These are phyloP conservation scores for Ctenopoma multispine DNA, from an alignment of 2,797 vertebrate genomes.

Conservation along the genomic window DNA sequence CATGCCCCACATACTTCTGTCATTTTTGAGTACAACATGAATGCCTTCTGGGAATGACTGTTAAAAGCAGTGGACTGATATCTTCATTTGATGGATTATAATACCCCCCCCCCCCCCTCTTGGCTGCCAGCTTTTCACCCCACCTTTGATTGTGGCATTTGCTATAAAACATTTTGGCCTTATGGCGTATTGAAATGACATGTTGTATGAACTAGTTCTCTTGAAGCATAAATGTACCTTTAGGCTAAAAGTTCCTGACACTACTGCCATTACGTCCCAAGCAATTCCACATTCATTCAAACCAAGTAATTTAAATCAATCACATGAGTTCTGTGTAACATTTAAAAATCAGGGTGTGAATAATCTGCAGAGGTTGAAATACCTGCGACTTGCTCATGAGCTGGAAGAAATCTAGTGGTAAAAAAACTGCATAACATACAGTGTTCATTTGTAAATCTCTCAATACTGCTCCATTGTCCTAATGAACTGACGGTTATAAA, in stretches of 20 bases:
- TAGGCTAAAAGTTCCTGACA: background rate
- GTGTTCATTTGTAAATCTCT: too few species aligned
- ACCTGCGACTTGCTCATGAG: background rate
- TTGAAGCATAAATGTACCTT: background rate
- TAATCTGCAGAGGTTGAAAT: background rate
- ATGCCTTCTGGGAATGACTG: background rate
- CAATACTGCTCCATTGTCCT: too few species aligned
- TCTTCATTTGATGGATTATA: background rate
- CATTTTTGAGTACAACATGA: background rate
- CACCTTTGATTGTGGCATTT: background rate
- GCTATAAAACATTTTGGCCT: background rate
- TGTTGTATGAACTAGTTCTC: background rate
- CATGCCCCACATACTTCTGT: background rate
- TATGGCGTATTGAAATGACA: background rate
- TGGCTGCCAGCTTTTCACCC: background rate
- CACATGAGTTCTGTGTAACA: background rate
- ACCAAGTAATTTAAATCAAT: background rate
- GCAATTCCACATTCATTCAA: background rate
- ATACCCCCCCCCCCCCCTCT: too few species aligned
- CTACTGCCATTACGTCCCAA: background rate
- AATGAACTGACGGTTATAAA: too few species aligned
- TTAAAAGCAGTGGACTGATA: background rate
- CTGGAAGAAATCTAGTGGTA: background rate
- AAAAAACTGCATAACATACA: too few species aligned
- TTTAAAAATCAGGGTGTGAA: background rate